These are phyloP conservation scores for Pocillopora damicornis DNA, from an alignment of 64 coral and sea anemone genomes.

Conservation along the genomic window DNA sequence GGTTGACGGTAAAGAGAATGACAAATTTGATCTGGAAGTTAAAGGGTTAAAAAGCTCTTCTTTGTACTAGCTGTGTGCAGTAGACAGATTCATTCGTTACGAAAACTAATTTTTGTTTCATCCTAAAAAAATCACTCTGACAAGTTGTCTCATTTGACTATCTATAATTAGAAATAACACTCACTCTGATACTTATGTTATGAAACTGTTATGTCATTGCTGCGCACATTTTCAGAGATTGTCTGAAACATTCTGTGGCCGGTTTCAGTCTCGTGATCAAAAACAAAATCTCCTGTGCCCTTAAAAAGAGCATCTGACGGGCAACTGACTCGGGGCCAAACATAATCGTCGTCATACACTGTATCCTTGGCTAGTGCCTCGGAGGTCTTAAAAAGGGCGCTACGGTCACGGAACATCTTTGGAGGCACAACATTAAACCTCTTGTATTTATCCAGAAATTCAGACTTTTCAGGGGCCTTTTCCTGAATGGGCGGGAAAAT, in stretches of 20 bases:
- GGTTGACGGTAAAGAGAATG: too few relatives aligned
- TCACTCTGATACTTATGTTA: not conserved
- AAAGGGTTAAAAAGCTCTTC: too few relatives aligned
- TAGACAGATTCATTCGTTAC: too few relatives aligned
- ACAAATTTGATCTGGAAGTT: too few relatives aligned
- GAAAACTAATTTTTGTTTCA: too few relatives aligned
- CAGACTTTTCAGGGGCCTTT: slow-evolving; percentile 58
- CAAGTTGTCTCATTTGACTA: not conserved
- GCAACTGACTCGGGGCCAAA: slow-evolving; percentile 66
- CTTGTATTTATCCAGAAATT: slow-evolving; percentile 89
- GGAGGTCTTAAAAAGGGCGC: slow-evolving; percentile 78
- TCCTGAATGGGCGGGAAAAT: slow-evolving; percentile 60
- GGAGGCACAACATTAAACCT: slow-evolving; percentile 79
- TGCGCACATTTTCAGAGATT: not conserved
- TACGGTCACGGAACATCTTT: slow-evolving; percentile 80
- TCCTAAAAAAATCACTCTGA: not conserved
- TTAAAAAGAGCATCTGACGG: slow-evolving; percentile 49
- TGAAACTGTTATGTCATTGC: slow-evolving; percentile 12
- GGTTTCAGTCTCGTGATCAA: slow-evolving; percentile 82
- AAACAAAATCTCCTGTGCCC: slow-evolving; percentile 41
- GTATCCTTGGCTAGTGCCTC: slow-evolving; percentile 57
- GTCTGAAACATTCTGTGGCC: slow-evolving; percentile 71
- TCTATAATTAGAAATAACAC: not conserved
- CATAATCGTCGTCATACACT: slow-evolving; percentile 68
- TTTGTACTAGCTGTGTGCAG: too few relatives aligned